Conservation (phyloP, 2,888 invertebrate genomes). For the Orthosia gracilis region DNA sequence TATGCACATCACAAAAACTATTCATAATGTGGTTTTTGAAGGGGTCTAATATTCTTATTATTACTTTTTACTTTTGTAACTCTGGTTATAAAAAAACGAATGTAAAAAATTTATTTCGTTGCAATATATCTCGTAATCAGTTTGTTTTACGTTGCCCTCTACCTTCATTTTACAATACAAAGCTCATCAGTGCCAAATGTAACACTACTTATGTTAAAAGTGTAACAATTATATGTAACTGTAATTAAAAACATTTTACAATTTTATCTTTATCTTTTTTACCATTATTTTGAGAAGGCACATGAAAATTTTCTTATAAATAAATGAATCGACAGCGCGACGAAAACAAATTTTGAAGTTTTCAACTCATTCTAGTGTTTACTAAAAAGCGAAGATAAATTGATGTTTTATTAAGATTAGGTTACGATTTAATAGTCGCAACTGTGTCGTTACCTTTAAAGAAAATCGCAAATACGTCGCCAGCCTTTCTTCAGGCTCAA, state of each 20-base stretch:
- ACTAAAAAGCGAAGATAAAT: conserved; percentile 68
- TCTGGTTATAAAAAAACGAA: background rate
- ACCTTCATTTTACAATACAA: conserved; percentile 67
- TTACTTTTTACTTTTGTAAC: background rate
- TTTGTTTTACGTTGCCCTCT: conserved; percentile 39
- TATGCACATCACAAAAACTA: background rate
- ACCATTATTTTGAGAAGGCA: conserved; percentile 89
- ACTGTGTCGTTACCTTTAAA: conserved; percentile 45
- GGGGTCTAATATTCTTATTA: background rate
- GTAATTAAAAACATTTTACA: conserved; percentile 84
- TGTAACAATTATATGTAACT: conserved; percentile 86
- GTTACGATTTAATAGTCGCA: conserved; percentile 53
- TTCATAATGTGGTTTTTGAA: background rate
- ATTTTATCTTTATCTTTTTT: conserved; percentile 78
- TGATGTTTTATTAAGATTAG: conserved; percentile 39
- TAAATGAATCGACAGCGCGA: conserved; percentile 82
- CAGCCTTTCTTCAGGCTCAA: conserved; percentile 75
- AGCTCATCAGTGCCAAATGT: conserved; percentile 82
- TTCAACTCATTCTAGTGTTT: conserved; percentile 54
- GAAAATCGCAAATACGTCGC: conserved; percentile 65
- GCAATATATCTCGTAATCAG: background rate
- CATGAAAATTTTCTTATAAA: conserved; percentile 89
- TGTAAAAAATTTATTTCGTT: conserved; percentile 34
- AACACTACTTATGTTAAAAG: conserved; percentile 82
- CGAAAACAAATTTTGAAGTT: conserved; percentile 53